Base-by-base conservation (phyloP, 2,797 vertebrate species). In the Mormyrus hasselquistii region DNA sequence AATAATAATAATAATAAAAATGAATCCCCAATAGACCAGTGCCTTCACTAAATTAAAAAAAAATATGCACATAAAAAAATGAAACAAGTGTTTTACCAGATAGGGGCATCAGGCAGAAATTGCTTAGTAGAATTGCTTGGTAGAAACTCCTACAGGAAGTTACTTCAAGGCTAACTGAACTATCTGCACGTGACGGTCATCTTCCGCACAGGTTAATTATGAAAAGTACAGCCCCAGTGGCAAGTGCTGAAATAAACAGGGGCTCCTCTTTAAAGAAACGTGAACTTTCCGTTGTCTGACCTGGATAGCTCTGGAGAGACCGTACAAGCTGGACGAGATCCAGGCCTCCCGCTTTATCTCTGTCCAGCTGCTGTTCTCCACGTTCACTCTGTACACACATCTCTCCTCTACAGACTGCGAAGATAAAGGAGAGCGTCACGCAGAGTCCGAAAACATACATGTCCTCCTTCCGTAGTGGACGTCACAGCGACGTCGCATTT, bases 261-360 rank as follows among this genome's bases (percentile, higher is more conserved):
- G 14, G 4, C 19, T n/a, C 41, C 38, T 57, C 38, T 83, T 41
- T 22, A 55, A 88, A 44, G 49, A 79, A 4, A 19, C 49, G 29
- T 25, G 41, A 90, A 86, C 83, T 90, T 89, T 53, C 0, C 89
- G 9, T 8, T 34, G 76, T 8, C 10, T 16, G 91, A 99, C 98
- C 98, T 99, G 98, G 94, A 99, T 94, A 53, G 96, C 97, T 94
- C 97, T 96, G 5, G 97, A 97, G 90, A 99, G 96, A 0, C 98
- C 98, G 83, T 96, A 98, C 0, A 99, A 94, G 57, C 94, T 97
- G 90, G 98, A 98, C 49, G 98, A 97, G 90, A 99, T 97, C 98
- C 98, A 98, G 90, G 98, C 98, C 91, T 99, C 98, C 92, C 98
- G 96, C 92, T 96, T 97, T 91, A 99, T 96, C 93, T 99, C 96